These are phyloP conservation scores for Xenus cinereus DNA, from an alignment of 2,113 vertebrate species.

Conservation along the genomic window DNA sequence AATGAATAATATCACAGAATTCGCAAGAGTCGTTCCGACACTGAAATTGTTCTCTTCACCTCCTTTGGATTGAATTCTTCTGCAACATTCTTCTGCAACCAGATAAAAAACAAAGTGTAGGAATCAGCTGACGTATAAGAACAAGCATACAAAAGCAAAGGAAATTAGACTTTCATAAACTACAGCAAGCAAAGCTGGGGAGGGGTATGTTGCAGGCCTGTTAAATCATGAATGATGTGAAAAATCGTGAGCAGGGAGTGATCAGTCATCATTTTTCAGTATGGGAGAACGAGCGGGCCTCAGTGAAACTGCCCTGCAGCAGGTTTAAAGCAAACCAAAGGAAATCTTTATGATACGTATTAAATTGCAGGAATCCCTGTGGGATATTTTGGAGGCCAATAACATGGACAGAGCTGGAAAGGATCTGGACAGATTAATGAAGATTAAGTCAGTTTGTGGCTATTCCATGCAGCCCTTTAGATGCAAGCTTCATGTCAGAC, in stretches of 20 bases:
- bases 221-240: neutral
- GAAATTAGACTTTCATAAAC: neutral
- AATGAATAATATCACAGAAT: neutral
- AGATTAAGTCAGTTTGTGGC: constrained; percentile 12
- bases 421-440: neutral
- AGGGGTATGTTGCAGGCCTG: neutral
- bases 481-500: neutral
- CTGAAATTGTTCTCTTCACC: neutral
- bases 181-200: neutral
- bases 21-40: neutral
- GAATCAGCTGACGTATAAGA: neutral
- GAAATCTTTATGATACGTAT: neutral
- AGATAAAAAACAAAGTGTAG: neutral
- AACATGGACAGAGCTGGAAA: neutral
- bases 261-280: neutral
- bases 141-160: neutral
- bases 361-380: neutral
- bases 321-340: constrained; percentile 8
- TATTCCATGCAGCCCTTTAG: neutral
- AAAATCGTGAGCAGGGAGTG: neutral
- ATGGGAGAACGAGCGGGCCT: neutral
- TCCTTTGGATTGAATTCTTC: neutral
- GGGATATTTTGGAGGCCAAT: neutral
- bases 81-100: neutral
- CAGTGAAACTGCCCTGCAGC: neutral